These are phyloP conservation scores for Salminus brasiliensis DNA, from an alignment of 2,113 vertebrate genomes.

Conservation along the genomic window DNA sequence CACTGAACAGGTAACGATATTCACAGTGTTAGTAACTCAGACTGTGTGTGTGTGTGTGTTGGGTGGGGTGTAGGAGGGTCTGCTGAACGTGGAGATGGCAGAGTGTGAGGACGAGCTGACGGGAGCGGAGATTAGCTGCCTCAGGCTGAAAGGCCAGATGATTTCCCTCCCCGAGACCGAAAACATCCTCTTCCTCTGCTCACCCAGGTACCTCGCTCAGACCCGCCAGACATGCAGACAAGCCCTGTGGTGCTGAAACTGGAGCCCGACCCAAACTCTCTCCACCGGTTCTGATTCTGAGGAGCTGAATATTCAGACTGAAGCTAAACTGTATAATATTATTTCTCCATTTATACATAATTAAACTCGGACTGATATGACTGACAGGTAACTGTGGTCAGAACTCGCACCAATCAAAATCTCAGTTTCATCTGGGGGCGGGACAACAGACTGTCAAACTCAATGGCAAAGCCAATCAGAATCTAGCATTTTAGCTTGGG, in stretches of 20 bases:
- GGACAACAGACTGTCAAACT: no score
- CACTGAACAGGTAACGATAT: neutral
- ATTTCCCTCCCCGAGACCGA: slow-evolving; percentile 98
- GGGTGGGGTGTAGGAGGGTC: slow-evolving; percentile 75
- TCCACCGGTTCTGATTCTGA: neutral
- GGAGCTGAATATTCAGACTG: neutral
- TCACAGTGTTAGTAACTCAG: neutral
- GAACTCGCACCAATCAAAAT: no score
- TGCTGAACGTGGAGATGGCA: slow-evolving; percentile 93
- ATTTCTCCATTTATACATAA: no score
- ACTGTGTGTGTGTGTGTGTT: neutral
- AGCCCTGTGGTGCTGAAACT: neutral
- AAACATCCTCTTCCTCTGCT: slow-evolving; percentile 98
- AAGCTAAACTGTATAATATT: no score
- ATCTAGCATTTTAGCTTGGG: no score
- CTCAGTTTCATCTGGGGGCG: no score
- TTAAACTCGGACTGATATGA: neutral
- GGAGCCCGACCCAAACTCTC: neutral
- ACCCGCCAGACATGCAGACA: neutral
- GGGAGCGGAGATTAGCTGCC: slow-evolving; percentile 95
- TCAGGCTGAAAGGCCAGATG: slow-evolving; percentile 98
- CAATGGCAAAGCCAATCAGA: no score
- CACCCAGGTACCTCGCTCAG: slow-evolving; percentile 85
- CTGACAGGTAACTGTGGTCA: no score
- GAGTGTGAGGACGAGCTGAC: slow-evolving; percentile 96